Base-by-base conservation (phyloP, 2,888 invertebrate species). In the Melieria crassipennis region DNA sequence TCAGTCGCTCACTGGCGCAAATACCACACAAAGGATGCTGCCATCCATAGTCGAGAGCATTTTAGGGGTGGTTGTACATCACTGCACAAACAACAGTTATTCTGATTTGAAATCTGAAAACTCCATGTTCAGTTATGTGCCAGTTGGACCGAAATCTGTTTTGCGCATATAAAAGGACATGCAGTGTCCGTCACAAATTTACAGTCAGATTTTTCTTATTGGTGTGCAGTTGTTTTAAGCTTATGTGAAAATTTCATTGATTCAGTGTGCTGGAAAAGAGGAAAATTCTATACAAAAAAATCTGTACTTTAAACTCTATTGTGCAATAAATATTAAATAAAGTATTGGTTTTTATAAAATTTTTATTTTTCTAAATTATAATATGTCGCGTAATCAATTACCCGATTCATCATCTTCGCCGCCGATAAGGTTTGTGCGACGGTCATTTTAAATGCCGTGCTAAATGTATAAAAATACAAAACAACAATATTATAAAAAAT, bases 341-440 rank as follows among this genome's bases (percentile, higher is more conserved):
- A 5, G 16, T n/a, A 9, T 56, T 6, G 11, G 46, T n/a, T 47
- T 7, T 30, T 13, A 57, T 4, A 43, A 4, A 58, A 30, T 30
- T 30, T 30, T 1, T n/a, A 48, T 56, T 56, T 57, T 55, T 5
- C 10, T 7, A 60, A 52, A 60, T 9, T 72, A 71, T 69, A 69
- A 84, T 87, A 84, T 87, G 85, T 86, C 89, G 42, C 87, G 91
- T 75, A 89, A 90, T 74, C 92, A 92, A 81, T 84, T 92, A 64
- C 92, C 92, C 0, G 92, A 92, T 82, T 89, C 89, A 13, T 92
- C 92, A 0, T 92, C 92, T 0, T 92, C 92, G 5, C 92, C 92
- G 4, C 90, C 92, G 30, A 87, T 91, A 70, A 91, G 89, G 92
- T 82, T 75, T 75, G 77, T 76, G 56, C 5, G 2, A 13, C n/a